Conservation (phyloP, 2,888 invertebrate genomes). For the Protonemura montana region DNA sequence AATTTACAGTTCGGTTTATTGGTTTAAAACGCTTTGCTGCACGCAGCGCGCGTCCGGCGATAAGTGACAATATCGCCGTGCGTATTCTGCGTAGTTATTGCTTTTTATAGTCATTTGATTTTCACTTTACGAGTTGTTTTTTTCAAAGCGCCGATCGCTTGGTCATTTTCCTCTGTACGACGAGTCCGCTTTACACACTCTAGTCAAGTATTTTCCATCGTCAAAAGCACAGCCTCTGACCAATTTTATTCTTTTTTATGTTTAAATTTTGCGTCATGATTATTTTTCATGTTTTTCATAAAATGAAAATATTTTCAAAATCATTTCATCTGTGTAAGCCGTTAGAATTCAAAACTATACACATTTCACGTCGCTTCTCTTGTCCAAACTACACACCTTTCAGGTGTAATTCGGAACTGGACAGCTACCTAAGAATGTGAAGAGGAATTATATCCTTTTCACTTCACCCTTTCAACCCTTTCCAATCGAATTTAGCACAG, state of each 20-base stretch:
- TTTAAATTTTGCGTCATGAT: too few species aligned
- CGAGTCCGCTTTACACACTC: too few species aligned
- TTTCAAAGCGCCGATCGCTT: neutral
- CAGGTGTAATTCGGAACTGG: neutral
- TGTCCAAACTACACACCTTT: too few species aligned
- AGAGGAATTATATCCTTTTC: neutral
- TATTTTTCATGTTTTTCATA: too few species aligned
- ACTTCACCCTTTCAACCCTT: neutral
- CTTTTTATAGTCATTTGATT: neutral
- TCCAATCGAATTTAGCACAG: neutral
- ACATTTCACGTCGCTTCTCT: too few species aligned
- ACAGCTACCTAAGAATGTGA: neutral
- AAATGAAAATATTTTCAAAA: neutral
- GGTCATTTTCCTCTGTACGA: neutral
- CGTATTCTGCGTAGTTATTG: neutral
- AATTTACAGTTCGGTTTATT: conserved; percentile 8
- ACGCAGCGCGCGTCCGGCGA: neutral
- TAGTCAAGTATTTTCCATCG: too few species aligned
- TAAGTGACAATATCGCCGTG: neutral
- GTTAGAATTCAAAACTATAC: too few species aligned
- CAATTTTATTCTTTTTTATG: too few species aligned
- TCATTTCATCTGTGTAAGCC: neutral
- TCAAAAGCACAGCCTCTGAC: too few species aligned
- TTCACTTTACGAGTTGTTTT: neutral
- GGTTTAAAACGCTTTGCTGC: conserved; percentile 3